Evolutionary conservation across 1,140 invertebrate species (phyloP).

Genomic region (Cataglyphis hispanica): DNA sequence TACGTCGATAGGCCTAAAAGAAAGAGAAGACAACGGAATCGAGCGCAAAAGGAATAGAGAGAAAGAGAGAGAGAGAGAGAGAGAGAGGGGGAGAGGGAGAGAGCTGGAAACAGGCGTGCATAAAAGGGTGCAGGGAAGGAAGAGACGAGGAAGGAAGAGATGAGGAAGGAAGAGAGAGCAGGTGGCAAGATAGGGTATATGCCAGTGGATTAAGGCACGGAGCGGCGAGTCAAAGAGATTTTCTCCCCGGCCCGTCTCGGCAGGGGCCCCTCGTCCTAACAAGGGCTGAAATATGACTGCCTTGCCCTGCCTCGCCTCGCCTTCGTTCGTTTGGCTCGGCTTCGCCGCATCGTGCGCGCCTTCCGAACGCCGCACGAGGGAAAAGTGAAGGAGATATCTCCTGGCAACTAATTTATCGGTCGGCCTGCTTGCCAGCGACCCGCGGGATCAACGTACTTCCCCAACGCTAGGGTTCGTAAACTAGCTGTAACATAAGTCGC

Average conservation of each 20-base stretch:
- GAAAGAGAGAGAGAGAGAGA: constrained; percentile 31
- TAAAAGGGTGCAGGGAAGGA: constrained; percentile 38
- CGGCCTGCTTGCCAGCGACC: constrained; percentile 63
- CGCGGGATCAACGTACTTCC: constrained; percentile 70
- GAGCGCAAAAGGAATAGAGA: constrained; percentile 26
- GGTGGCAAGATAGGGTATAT: constrained; percentile 83
- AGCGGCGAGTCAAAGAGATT: constrained; percentile 85
- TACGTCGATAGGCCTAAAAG: constrained; percentile 60
- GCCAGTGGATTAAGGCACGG: constrained; percentile 82
- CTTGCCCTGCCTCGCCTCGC: constrained; percentile 74
- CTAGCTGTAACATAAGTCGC: constrained; percentile 52
- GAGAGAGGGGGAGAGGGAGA: neutral
- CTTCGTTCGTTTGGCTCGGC: constrained; percentile 46
- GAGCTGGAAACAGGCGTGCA: constrained; percentile 11
- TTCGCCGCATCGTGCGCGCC: constrained; percentile 63
- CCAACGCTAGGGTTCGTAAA: constrained; percentile 23
- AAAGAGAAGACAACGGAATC: neutral
- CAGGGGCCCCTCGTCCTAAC: constrained; percentile 83
- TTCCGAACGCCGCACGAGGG: constrained; percentile 67
- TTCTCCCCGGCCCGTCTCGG: constrained; percentile 82
- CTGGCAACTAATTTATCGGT: constrained; percentile 77
- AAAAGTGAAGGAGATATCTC: constrained; percentile 76
- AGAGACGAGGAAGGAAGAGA: constrained; percentile 45
- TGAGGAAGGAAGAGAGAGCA: constrained; percentile 80
- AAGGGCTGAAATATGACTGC: constrained; percentile 85